Conservation (phyloP, 2,113 vertebrate genomes). For the Leptocoma aspasia region DNA sequence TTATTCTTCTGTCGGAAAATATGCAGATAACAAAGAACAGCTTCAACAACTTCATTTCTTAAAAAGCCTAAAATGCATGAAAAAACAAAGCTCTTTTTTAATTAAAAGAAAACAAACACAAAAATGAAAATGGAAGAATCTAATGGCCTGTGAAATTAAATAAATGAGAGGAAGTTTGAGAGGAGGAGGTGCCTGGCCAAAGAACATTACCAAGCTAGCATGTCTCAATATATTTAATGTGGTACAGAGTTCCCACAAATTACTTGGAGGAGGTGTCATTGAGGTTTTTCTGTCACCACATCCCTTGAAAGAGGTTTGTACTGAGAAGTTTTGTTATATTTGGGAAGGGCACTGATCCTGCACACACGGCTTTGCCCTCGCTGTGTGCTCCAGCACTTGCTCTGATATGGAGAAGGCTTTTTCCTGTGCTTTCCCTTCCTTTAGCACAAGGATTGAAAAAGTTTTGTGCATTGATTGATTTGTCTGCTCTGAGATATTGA, state of each 20-base stretch:
- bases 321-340: neutral
- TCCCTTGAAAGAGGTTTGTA: neutral
- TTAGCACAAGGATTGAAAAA: neutral
- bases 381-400: neutral
- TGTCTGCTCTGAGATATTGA: slow-evolving; percentile 19
- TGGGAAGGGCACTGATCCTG: neutral
- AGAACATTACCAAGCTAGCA: neutral
- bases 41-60: neutral
- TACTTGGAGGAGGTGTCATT: neutral
- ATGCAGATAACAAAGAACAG: neutral
- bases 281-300: neutral
- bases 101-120: neutral
- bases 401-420: neutral
- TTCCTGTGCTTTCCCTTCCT: neutral
- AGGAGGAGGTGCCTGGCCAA: neutral
- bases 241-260: neutral
- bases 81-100: neutral
- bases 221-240: neutral
- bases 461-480: slow-evolving; percentile 18
- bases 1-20: neutral
- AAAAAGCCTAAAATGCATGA: neutral
- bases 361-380: accelerated
- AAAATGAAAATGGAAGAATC: neutral
- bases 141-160: neutral
- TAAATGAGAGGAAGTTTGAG: neutral